phyloP scores from a whole-genome alignment of 2,113 vertebrate species.

The Neolamprologus cancellatus region DNA sequence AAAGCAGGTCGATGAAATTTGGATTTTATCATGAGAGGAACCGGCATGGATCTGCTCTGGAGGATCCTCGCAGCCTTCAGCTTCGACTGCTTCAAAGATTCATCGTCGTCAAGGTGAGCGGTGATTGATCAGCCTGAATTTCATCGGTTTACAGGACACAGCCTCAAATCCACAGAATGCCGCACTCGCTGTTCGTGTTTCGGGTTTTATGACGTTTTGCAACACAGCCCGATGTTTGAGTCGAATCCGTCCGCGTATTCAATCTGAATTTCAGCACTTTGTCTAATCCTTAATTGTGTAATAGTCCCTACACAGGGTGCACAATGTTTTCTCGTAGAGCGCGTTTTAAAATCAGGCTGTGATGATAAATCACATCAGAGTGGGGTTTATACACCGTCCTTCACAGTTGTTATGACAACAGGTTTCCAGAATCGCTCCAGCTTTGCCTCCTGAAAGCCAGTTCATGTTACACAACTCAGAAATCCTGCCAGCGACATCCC shows the following conservation, averaged over 20 bases:
- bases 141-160: not conserved
- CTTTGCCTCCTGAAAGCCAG: not conserved
- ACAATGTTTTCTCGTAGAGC: accelerated
- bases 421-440: not conserved
- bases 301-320: accelerated
- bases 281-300: not conserved
- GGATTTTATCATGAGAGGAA: conserved; percentile 45
- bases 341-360: not conserved
- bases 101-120: conserved; percentile 64
- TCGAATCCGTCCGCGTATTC: not conserved
- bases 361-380: not conserved
- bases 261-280: not conserved
- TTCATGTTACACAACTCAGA: not conserved
- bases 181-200: not conserved
- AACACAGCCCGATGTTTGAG: not conserved
- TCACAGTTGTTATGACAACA: conserved; percentile 46
- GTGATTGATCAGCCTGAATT: not conserved
- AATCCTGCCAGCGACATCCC: not conserved
- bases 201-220: not conserved
- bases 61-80: conserved; percentile 70
- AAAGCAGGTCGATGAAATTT: not conserved
- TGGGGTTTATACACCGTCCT: accelerated
- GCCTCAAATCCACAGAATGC: not conserved
- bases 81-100: conserved; percentile 71
- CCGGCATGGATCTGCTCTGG: conserved; percentile 70